Evolutionary conservation across 2,888 invertebrate species (phyloP), one percentile per base, ranked within the genome.

Genomic region (Neuroscelio doddi): DNA sequence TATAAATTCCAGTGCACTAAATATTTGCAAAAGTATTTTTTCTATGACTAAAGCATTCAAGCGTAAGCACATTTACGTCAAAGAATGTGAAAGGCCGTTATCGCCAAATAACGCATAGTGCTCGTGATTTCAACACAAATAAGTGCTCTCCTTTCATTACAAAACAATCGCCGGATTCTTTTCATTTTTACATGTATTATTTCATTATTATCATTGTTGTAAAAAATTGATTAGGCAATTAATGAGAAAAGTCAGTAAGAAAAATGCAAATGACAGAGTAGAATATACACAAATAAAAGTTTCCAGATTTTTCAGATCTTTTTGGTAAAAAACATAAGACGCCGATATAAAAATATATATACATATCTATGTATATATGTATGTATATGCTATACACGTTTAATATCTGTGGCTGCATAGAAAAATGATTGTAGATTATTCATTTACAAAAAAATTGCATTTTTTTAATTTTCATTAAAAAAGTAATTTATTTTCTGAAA

Each of bases 331-430:
- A 56, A 56, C 59, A 59, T 59, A 65, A 61, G 59, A 65, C 59
- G 65, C 46, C 57, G 47, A 49, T 66, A 66, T 61, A 66, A 66
- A 66, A 66, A 66, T 66, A 66, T 66, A 66, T n/a, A n/a, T 66
- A 62, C 62, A 55, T 27, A 56, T 61, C 56, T 65, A 61, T 65
- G 52, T 59, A 61, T 65, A 61, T 65, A 51, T 47, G 26, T 8
- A 8, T 2, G 2, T 36, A 3, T 1, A 15, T 1, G 14, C n/a
- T n/a, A n/a, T n/a, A n/a, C n/a, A n/a, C n/a, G n/a, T n/a, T n/a
- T n/a, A n/a, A n/a, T n/a, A n/a, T n/a, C n/a, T n/a, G n/a, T n/a
- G n/a, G n/a, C n/a, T n/a, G n/a, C n/a, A n/a, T n/a, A n/a, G n/a
- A n/a, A n/a, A n/a, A n/a, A n/a, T n/a, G n/a, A n/a, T n/a, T n/a